These are phyloP conservation scores for Ceratothoa steindachneri DNA, from an alignment of 2,888 invertebrate genomes.

Conservation along the genomic window DNA sequence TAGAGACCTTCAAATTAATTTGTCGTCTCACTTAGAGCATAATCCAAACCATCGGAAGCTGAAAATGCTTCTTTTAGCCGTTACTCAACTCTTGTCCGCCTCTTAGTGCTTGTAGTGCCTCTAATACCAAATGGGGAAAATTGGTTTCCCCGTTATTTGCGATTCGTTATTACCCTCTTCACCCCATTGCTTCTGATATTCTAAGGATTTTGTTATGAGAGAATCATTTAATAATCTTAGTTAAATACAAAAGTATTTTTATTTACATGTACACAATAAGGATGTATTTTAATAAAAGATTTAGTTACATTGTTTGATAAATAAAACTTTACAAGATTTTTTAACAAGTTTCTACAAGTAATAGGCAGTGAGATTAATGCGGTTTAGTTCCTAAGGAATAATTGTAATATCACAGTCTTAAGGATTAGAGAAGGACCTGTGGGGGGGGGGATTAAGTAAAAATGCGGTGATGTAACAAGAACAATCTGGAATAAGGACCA, in stretches of 20 bases:
- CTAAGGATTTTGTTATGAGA: background rate
- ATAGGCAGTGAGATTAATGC: too few species aligned
- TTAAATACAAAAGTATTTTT: background rate
- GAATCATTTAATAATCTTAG: background rate
- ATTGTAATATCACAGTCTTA: background rate
- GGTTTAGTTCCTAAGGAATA: background rate
- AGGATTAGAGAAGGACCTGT: too few species aligned
- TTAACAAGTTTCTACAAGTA: background rate
- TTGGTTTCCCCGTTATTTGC: background rate
- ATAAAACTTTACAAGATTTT: background rate
- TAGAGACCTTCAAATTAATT: constrained; percentile 69
- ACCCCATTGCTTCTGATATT: too few species aligned
- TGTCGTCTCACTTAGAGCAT: constrained; percentile 64
- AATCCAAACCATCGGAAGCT: constrained; percentile 68
- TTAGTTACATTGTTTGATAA: background rate
- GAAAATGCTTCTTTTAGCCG: constrained; percentile 69
- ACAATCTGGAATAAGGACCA: too few species aligned
- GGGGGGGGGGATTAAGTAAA: too few species aligned
- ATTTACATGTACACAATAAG: background rate
- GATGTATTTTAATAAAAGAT: background rate
- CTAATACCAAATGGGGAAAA: background rate
- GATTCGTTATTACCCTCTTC: background rate
- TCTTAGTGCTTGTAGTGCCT: background rate
- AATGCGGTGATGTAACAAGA: too few species aligned
- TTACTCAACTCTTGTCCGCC: constrained; percentile 35